phyloP scores from a whole-genome alignment of 2,113 vertebrate species.

The Orientallactaga bullata region DNA sequence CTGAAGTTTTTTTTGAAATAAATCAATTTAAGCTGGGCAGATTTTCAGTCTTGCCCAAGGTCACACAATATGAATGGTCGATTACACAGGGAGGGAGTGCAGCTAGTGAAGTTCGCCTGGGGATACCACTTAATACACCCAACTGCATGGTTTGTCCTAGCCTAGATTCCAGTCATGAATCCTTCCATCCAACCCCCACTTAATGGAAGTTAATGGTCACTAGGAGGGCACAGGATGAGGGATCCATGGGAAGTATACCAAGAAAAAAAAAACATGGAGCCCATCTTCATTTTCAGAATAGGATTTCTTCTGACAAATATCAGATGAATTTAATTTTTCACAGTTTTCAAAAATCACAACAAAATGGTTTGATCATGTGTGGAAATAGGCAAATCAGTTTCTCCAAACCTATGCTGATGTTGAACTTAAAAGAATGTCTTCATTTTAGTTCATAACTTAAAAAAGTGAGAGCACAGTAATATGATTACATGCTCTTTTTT shows the following conservation, averaged over 20 bases:
- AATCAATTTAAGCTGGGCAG: not conserved
- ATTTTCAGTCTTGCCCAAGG: slow-evolving; percentile 28
- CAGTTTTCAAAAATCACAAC: not conserved
- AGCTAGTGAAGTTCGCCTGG: not conserved
- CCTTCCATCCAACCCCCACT: slow-evolving; percentile 47
- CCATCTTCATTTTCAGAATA: slow-evolving; percentile 26
- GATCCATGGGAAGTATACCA: not conserved
- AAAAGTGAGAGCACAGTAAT: not conserved
- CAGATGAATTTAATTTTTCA: slow-evolving; percentile 9
- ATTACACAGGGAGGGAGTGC: not conserved
- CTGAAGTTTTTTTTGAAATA: not conserved
- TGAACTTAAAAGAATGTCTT: not conserved
- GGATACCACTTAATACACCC: slow-evolving; percentile 2
- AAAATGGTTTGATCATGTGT: slow-evolving; percentile 37
- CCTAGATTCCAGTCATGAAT: slow-evolving; percentile 27
- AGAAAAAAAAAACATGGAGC: slow-evolving; percentile 22
- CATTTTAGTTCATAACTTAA: not conserved
- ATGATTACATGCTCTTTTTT: not conserved
- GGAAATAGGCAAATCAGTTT: not conserved
- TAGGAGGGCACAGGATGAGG: not conserved
- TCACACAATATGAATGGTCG: not conserved
- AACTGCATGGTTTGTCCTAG: not conserved
- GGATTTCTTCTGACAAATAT: not conserved
- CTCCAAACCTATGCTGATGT: not conserved
- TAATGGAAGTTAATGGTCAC: slow-evolving; percentile 45